Evolutionary conservation across 2,113 vertebrate genomes (phyloP).

Genomic region (Gallinago jamesoni): DNA sequence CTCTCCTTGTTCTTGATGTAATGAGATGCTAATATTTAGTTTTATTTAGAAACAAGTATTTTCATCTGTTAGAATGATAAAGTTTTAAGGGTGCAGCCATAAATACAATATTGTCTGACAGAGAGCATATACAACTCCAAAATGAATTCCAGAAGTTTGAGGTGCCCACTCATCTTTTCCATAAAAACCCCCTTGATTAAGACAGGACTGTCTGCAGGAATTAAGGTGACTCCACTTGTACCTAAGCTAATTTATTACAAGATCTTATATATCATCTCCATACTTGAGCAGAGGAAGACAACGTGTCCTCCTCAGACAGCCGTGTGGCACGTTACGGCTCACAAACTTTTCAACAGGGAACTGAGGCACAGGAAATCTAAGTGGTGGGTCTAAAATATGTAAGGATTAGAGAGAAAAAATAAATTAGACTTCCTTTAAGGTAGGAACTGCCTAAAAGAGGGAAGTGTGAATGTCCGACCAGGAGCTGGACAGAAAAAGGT

Average conservation of each 20-base stretch:
- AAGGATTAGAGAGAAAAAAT: not conserved
- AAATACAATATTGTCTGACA: not conserved
- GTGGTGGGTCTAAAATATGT: not conserved
- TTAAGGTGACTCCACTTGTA: not conserved
- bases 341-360: not conserved
- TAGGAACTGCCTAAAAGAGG: not conserved
- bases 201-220: not conserved
- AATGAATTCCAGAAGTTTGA: not conserved
- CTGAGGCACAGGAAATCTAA: not conserved
- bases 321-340: not conserved
- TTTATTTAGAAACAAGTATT: not conserved
- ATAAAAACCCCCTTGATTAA: not conserved
- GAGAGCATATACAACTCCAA: not conserved
- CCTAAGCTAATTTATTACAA: not conserved
- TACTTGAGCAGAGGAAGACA: not conserved
- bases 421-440: not conserved
- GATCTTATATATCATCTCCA: accelerated
- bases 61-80: not conserved
- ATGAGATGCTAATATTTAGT: not conserved
- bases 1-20: not conserved
- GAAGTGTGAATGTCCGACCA: not conserved
- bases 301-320: not conserved
- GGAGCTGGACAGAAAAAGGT: not conserved
- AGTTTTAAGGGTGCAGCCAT: not conserved
- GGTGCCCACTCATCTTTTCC: not conserved